Percentiles rank a stretch among this genome's conserved stretches.
phyloP scores from a whole-genome alignment of 2,888 invertebrate species.

The Elegia similella region DNA sequence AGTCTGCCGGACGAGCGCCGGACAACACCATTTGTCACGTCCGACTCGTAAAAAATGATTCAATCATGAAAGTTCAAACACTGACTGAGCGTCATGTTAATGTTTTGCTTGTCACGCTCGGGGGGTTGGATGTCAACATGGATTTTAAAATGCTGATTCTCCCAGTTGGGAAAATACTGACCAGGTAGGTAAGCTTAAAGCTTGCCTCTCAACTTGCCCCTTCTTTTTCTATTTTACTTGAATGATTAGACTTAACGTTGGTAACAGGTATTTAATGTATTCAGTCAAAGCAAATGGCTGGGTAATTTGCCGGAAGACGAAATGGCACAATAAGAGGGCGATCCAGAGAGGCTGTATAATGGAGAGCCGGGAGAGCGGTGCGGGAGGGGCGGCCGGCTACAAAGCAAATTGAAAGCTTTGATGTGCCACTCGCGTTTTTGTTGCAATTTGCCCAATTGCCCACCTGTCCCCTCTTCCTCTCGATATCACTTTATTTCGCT shows the following conservation, averaged over 20 bases:
- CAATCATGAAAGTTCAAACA: constrained; percentile 15
- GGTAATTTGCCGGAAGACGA: constrained; percentile 12
- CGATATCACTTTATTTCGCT: constrained; percentile 42
- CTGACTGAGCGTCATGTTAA: constrained; percentile 12
- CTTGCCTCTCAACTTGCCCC: no score
- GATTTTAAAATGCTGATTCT: no score
- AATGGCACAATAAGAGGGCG: constrained; percentile 11
- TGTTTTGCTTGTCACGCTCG: constrained; percentile 29
- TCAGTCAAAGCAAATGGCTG: neutral
- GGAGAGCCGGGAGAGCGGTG: constrained; percentile 22
- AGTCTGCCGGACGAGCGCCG: constrained; percentile 21
- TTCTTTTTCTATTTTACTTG: no score
- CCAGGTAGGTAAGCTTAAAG: no score
- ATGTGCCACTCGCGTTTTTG: constrained; percentile 45
- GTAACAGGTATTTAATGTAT: constrained; percentile 7
- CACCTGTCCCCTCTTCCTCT: constrained; percentile 35
- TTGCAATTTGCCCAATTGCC: constrained; percentile 52
- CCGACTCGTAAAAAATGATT: constrained; percentile 32
- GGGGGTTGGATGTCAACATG: no score
- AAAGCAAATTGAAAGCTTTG: constrained; percentile 36
- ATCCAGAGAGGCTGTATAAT: constrained; percentile 12
- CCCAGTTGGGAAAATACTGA: no score
- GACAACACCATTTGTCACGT: constrained; percentile 37
- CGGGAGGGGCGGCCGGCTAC: constrained; percentile 3
- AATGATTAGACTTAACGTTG: neutral